These are phyloP conservation scores for Drosophila ochracea DNA, from an alignment of 2,888 invertebrate species.

Conservation along the genomic window DNA sequence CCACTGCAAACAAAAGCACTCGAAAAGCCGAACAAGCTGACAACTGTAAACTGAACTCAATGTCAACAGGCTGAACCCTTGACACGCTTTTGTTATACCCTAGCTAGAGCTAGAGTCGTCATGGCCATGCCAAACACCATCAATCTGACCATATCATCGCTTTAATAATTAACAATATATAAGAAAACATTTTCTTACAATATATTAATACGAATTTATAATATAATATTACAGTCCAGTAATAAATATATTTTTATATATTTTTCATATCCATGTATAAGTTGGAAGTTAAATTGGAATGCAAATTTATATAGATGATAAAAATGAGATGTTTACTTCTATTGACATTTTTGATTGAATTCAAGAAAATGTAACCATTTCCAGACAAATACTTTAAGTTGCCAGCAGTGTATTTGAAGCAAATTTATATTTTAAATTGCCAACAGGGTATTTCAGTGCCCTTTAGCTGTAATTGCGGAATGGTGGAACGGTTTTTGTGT, in stretches of 20 bases:
- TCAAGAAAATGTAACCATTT: neutral
- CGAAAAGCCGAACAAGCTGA: constrained; percentile 31
- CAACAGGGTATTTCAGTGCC: constrained; percentile 29
- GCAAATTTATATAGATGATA: neutral
- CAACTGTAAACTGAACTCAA: constrained; percentile 47
- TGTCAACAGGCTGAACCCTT: constrained; percentile 47
- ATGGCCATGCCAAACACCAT: constrained; percentile 8
- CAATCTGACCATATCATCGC: neutral
- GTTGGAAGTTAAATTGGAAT: neutral
- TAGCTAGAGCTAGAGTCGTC: constrained; percentile 9
- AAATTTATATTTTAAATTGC: neutral
- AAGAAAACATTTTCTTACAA: neutral
- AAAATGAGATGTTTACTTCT: neutral
- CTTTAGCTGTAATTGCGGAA: neutral
- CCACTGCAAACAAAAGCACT: constrained; percentile 48
- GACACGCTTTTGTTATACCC: constrained; percentile 41
- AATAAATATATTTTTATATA: neutral
- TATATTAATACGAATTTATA: neutral
- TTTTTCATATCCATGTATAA: neutral
- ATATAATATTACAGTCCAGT: neutral
- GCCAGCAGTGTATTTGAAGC: neutral
- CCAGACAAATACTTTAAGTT: neutral
- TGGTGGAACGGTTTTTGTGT: neutral
- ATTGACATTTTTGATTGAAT: neutral
- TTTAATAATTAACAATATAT: neutral